Conservation (phyloP, 2,113 vertebrate genomes). For the Bostrychus sinensis region DNA sequence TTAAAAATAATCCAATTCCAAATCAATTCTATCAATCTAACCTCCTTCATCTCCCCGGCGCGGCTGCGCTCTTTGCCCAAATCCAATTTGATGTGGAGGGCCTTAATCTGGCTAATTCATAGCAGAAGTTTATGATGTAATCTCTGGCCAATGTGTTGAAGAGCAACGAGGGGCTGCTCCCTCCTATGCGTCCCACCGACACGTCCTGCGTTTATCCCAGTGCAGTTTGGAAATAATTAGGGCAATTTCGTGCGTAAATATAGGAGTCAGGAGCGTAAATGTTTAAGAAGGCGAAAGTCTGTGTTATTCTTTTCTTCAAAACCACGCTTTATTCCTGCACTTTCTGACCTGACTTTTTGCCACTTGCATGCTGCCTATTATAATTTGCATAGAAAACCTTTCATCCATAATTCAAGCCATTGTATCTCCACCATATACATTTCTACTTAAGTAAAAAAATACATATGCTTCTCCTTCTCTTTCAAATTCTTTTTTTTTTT, state of each 20-base stretch:
- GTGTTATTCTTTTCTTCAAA: slow-evolving; percentile 25
- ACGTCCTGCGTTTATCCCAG: slow-evolving; percentile 61
- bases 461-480: too few relatives aligned
- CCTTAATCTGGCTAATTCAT: slow-evolving; percentile 79
- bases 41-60: slow-evolving; percentile 72
- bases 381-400: neutral
- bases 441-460: too few relatives aligned
- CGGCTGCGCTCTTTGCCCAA: slow-evolving; percentile 62
- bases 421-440: too few relatives aligned
- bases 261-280: slow-evolving; percentile 12
- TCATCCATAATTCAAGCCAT: too few relatives aligned
- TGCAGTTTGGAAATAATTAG: slow-evolving; percentile 37
- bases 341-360: neutral
- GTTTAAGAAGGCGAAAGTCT: slow-evolving; percentile 26
- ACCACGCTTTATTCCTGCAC: slow-evolving; percentile 10
- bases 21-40: slow-evolving; percentile 74
- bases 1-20: slow-evolving; percentile 75
- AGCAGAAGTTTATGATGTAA: slow-evolving; percentile 78
- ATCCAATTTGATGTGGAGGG: slow-evolving; percentile 73
- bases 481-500: too few relatives aligned
- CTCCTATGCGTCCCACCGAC: slow-evolving; percentile 57
- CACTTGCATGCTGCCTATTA: neutral
- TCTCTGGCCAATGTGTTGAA: slow-evolving; percentile 67
- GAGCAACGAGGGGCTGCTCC: slow-evolving; percentile 36
- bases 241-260: slow-evolving; percentile 20